Evolutionary conservation across 2,888 invertebrate genomes (phyloP).

Genomic region (Metalampra italica): DNA sequence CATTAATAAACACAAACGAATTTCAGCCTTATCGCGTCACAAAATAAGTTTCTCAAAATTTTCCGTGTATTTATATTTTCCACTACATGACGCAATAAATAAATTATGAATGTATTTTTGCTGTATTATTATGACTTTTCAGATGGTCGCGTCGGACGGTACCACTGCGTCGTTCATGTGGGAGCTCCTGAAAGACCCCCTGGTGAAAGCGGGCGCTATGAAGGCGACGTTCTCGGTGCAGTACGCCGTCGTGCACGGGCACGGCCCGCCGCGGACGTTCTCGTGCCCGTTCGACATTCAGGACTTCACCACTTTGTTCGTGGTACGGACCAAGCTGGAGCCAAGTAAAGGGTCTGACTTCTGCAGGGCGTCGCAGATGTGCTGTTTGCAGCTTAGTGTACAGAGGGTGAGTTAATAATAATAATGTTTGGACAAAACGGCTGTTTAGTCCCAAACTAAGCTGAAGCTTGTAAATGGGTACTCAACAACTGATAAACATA

Average conservation of each 20-base stretch:
- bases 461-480: too few relatives aligned
- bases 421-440: neutral
- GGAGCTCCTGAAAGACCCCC: constrained; percentile 84
- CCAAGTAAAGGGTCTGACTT: constrained; percentile 89
- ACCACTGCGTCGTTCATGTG: constrained; percentile 90
- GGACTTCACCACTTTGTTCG: constrained; percentile 92
- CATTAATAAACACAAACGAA: too few relatives aligned
- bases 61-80: too few relatives aligned
- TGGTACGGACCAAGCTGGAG: constrained; percentile 87
- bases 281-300: constrained; percentile 87
- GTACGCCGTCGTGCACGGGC: constrained; percentile 45
- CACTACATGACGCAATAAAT: too few relatives aligned
- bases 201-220: constrained; percentile 76
- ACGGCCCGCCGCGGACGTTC: constrained; percentile 64
- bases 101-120: too few relatives aligned
- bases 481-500: too few relatives aligned
- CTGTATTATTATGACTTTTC: constrained; percentile 13
- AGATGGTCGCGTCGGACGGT: constrained; percentile 84
- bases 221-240: constrained; percentile 62
- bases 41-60: too few relatives aligned
- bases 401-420: constrained; percentile 70
- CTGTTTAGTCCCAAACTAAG: too few relatives aligned
- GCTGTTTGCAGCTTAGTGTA: constrained; percentile 87
- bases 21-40: too few relatives aligned
- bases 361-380: constrained; percentile 93